These are phyloP conservation scores for Nyctereutes procyonoides DNA, from an alignment of 2,113 vertebrate genomes.

Conservation along the genomic window DNA sequence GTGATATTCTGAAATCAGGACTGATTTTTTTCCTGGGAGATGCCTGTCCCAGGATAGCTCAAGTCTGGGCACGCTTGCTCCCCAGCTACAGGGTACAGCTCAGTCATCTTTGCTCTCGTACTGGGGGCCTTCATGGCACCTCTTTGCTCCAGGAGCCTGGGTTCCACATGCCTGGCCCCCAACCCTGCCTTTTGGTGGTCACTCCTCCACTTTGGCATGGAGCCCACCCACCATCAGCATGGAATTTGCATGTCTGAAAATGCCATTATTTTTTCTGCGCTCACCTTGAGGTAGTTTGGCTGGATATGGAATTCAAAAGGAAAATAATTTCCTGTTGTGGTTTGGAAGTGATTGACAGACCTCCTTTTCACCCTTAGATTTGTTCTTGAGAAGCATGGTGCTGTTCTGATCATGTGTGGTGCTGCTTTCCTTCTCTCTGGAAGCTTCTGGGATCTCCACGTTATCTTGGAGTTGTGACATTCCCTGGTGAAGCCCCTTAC, in stretches of 20 bases:
- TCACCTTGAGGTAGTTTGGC: background rate
- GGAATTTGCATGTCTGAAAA: background rate
- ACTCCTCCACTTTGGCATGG: background rate
- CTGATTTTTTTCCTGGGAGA: background rate
- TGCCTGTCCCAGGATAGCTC: background rate
- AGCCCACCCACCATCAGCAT: background rate
- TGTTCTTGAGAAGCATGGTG: background rate
- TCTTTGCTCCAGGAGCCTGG: background rate
- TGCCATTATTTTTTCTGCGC: background rate
- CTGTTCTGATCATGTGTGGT: accelerated
- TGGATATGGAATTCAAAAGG: background rate
- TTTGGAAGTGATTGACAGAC: background rate
- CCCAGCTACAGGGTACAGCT: background rate
- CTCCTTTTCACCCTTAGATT: background rate
- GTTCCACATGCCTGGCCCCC: background rate
- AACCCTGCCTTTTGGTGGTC: background rate
- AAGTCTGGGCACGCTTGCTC: background rate
- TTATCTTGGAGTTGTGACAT: background rate
- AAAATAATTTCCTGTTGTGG: background rate
- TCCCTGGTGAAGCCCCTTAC: background rate
- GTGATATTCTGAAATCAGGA: background rate
- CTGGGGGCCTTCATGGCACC: background rate
- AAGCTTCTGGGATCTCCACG: background rate
- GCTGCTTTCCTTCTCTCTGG: background rate
- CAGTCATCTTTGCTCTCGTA: background rate